Conservation (phyloP, 1,140 invertebrate species). For the Ostrea edulis region DNA sequence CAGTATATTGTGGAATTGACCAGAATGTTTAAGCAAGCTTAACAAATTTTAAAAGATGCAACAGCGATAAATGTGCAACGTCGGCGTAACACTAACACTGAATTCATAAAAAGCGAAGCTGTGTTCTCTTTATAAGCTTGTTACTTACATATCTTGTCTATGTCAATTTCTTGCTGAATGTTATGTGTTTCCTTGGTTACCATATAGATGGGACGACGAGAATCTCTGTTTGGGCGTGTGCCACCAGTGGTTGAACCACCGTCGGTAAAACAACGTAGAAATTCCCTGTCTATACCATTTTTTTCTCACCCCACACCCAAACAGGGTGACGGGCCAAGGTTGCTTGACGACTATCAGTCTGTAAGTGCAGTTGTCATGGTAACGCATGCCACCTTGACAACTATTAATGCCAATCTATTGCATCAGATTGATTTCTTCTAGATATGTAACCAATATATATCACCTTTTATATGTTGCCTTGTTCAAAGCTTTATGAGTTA, state of each 20-base stretch:
- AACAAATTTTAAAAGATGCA: neutral
- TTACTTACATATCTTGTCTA: constrained; percentile 22
- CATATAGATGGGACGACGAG: constrained; percentile 55
- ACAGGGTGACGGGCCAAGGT: constrained; percentile 43
- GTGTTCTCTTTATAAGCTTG: neutral
- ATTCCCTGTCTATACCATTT: constrained; percentile 59
- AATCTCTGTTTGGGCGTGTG: constrained; percentile 57
- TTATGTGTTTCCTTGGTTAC: constrained; percentile 58
- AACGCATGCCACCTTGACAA: constrained; percentile 43
- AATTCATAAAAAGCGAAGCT: neutral
- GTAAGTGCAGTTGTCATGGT: constrained; percentile 53
- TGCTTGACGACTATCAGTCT: constrained; percentile 51
- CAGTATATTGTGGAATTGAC: neutral
- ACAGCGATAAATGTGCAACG: neutral
- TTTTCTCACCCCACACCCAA: constrained; percentile 52
- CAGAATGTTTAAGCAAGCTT: neutral
- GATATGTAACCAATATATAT: neutral
- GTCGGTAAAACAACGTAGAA: constrained; percentile 55
- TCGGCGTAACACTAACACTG: neutral
- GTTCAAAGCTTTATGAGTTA: neutral
- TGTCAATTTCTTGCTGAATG: constrained; percentile 44
- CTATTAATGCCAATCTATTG: constrained; percentile 39
- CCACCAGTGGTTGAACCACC: constrained; percentile 44
- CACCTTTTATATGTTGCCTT: neutral
- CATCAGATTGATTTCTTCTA: constrained; percentile 37